Conservation (phyloP, 1,140 invertebrate genomes). For the Trachelipus rathkii region DNA sequence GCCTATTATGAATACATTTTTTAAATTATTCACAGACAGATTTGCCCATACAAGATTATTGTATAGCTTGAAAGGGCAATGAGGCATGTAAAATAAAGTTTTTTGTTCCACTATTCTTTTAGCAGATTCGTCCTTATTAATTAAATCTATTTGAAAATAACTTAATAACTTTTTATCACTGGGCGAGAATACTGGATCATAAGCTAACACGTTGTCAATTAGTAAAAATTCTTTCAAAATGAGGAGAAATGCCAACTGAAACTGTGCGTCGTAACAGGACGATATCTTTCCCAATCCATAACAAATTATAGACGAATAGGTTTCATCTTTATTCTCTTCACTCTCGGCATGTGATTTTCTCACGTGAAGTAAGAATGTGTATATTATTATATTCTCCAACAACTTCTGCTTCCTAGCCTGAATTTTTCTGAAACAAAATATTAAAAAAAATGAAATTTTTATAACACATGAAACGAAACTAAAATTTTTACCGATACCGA, state of each 20-base stretch:
- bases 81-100: conserved; percentile 51
- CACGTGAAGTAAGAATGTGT: not conserved
- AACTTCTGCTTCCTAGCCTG: not conserved
- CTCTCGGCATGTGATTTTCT: not conserved
- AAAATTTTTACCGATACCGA: too few species aligned
- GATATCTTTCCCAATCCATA: conserved; percentile 42
- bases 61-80: conserved; percentile 51
- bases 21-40: conserved; percentile 46
- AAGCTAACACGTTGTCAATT: conserved; percentile 27
- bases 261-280: conserved; percentile 29
- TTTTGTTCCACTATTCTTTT: conserved; percentile 43
- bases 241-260: conserved; percentile 40
- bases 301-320: conserved; percentile 35
- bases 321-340: not conserved
- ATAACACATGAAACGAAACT: too few species aligned
- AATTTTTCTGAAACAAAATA: conserved; percentile 9
- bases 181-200: conserved; percentile 38
- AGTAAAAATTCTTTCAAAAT: conserved; percentile 24
- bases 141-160: conserved; percentile 27
- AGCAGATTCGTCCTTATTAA: conserved; percentile 46
- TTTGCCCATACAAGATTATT: conserved; percentile 52
- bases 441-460: not conserved
- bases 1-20: conserved; percentile 48
- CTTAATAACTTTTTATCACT: conserved; percentile 32
- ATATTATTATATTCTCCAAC: not conserved